Evolutionary conservation across 1,140 invertebrate genomes (phyloP).

Genomic region (Anoplolepis gracilipes): DNA sequence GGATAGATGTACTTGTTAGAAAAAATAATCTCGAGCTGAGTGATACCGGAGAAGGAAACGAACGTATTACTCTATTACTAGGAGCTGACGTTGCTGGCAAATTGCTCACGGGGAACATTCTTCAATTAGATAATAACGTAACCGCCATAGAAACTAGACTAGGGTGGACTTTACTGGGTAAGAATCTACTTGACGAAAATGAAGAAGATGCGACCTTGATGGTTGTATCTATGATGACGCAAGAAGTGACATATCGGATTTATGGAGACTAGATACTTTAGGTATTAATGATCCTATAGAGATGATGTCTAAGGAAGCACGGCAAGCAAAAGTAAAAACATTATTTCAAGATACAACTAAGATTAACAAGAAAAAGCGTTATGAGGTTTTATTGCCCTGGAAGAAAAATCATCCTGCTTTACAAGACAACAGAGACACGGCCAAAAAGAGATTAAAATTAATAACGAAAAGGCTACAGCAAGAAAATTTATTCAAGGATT

Average conservation of each 20-base stretch:
- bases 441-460: not conserved
- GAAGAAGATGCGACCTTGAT: not conserved
- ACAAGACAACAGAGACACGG: not conserved
- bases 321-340: not conserved
- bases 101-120: conserved; percentile 71
- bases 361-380: not conserved
- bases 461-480: not conserved
- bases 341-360: not conserved
- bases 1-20: not conserved
- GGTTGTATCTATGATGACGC: not conserved
- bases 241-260: not conserved
- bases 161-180: conserved; percentile 76
- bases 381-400: not conserved
- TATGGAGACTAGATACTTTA: not conserved
- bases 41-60: not conserved
- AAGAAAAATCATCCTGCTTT: not conserved
- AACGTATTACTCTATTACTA: conserved; percentile 58
- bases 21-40: not conserved
- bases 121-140: conserved; percentile 62
- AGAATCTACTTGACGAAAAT: not conserved
- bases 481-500: not conserved
- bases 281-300: not conserved
- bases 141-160: conserved; percentile 75
- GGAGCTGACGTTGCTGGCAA: conserved; percentile 77
- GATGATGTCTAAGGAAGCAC: not conserved